phyloP scores from a whole-genome alignment of 2,888 invertebrate species.

The Oscheius sp. region DNA sequence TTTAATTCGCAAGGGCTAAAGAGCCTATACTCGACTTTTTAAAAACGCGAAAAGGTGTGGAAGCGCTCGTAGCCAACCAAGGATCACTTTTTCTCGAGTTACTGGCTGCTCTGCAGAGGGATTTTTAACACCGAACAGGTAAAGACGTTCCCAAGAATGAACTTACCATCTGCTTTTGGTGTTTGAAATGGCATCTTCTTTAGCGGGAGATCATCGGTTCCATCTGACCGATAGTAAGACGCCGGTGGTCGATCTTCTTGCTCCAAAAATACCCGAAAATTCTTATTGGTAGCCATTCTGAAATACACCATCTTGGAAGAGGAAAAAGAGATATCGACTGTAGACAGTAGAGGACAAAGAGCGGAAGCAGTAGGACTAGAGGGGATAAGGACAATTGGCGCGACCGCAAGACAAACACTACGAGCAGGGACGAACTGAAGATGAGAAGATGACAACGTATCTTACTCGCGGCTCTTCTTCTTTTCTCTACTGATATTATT shows the following conservation, averaged over 20 bases:
- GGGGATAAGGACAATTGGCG: slow-evolving; percentile 31
- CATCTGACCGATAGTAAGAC: slow-evolving; percentile 51
- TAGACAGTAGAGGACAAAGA: neutral
- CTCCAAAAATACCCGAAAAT: slow-evolving; percentile 52
- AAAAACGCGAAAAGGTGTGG: no score
- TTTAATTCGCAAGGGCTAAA: no score
- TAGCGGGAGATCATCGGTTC: slow-evolving; percentile 37
- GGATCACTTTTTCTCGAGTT: no score
- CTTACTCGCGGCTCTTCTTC: neutral
- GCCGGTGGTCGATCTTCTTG: slow-evolving; percentile 65
- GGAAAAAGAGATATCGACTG: neutral
- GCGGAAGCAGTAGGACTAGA: slow-evolving; percentile 4
- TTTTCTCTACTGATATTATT: neutral
- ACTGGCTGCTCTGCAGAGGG: no score
- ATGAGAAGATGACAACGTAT: slow-evolving; percentile 6
- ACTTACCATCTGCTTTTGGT: slow-evolving; percentile 50
- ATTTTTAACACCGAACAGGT: no score
- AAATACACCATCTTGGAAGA: neutral
- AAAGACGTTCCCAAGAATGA: no score
- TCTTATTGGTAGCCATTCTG: neutral
- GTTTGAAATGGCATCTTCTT: slow-evolving; percentile 54
- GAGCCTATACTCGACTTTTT: no score
- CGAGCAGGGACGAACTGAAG: slow-evolving; percentile 5
- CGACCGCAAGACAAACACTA: slow-evolving; percentile 26
- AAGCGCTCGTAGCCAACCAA: no score